phyloP scores from a whole-genome alignment of 2,888 invertebrate species.

The Acanthosepion lycidas region DNA sequence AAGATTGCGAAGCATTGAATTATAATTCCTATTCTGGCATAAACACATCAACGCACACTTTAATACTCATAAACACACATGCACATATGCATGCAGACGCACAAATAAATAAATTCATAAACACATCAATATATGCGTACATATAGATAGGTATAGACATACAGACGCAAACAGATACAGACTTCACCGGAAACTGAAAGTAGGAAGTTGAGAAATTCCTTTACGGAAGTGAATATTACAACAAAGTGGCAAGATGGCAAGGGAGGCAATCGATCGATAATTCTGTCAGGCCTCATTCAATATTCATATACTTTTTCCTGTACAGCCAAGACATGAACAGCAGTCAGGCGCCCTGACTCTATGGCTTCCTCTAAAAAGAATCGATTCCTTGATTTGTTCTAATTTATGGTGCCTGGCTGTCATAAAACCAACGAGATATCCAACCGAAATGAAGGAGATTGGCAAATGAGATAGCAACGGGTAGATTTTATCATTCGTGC shows the following conservation, averaged over 20 bases:
- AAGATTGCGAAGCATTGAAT: too few relatives aligned
- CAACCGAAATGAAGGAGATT: background rate
- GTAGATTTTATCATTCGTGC: background rate
- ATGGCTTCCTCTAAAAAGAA: background rate
- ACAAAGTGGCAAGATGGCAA: background rate
- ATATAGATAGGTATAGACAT: background rate
- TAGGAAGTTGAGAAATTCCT: conserved; percentile 18
- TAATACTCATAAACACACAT: too few relatives aligned
- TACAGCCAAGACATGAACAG: background rate
- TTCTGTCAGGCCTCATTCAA: background rate
- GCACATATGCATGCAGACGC: too few relatives aligned
- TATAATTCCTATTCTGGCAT: too few relatives aligned
- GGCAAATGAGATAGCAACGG: background rate
- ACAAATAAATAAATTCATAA: too few relatives aligned
- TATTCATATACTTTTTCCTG: background rate
- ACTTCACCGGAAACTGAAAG: background rate
- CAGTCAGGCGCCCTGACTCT: background rate
- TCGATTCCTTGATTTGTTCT: background rate
- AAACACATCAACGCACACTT: too few relatives aligned
- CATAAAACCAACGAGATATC: background rate
- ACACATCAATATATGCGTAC: background rate
- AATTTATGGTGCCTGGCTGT: background rate
- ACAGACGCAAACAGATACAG: background rate
- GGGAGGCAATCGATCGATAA: background rate
- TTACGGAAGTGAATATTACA: background rate